A percentile compares a stretch with the other conserved stretches of the same genome.
Conservation (phyloP, 1,140 invertebrate species). For the Nephila pilipes region DNA sequence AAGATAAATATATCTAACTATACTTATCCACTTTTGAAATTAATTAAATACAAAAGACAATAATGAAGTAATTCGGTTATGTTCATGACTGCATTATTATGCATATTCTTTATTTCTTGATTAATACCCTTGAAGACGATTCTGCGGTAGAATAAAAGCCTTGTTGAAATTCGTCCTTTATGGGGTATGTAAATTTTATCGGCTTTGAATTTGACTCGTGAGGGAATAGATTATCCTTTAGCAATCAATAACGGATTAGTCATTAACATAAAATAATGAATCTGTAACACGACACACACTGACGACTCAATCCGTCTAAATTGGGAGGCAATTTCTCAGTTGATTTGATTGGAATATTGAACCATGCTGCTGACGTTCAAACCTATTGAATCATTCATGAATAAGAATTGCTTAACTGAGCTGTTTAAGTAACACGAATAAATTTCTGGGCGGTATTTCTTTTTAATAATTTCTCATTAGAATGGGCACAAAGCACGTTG, state of each 20-base stretch:
- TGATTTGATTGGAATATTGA: constrained; percentile 23
- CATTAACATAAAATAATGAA: constrained; percentile 13
- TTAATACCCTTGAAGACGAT: no score
- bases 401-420: not conserved
- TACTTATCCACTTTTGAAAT: no score
- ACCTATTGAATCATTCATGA: not conserved
- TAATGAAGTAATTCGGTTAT: no score
- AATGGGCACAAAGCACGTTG: no score
- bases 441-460: no score
- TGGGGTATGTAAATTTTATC: not conserved
- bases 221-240: not conserved
- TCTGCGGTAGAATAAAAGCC: no score
- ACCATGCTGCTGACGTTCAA: not conserved
- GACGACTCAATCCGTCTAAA: not conserved
- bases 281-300: not conserved
- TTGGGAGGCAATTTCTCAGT: not conserved
- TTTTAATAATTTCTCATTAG: no score
- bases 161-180: not conserved
- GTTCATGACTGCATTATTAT: no score
- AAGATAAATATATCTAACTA: no score
- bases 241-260: not conserved
- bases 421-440: no score
- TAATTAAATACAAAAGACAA: no score
- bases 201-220: not conserved
- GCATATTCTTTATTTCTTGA: no score